These are phyloP conservation scores for Phyllotreta striolata DNA, from an alignment of 2,888 invertebrate genomes.

Conservation along the genomic window DNA sequence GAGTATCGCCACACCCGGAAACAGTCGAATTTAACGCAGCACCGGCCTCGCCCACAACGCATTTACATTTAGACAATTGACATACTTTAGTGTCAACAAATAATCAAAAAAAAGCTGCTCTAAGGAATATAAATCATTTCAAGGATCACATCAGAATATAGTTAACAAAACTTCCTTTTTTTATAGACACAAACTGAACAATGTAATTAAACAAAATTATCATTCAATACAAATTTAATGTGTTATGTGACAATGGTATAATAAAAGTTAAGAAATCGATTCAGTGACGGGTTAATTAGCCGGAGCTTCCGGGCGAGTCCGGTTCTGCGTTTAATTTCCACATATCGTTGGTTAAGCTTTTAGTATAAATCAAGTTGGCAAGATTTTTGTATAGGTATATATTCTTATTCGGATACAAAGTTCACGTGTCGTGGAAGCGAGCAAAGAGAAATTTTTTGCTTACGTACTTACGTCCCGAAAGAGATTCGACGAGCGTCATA, in stretches of 20 bases:
- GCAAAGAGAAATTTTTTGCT: constrained; percentile 26
- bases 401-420: constrained; percentile 23
- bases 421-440: constrained; percentile 25
- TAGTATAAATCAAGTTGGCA: constrained; percentile 30
- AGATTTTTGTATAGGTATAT: constrained; percentile 16
- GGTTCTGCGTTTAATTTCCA: constrained; percentile 19
- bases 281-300: too few relatives aligned
- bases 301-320: constrained; percentile 1
- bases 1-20: constrained; percentile 32
- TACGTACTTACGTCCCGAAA: constrained; percentile 10
- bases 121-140: too few relatives aligned
- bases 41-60: not conserved
- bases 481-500: constrained; percentile 7
- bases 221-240: not conserved
- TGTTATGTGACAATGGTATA: not conserved
- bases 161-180: too few relatives aligned
- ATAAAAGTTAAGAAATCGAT: not conserved
- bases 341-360: constrained; percentile 26
- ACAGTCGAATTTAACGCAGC: constrained; percentile 10
- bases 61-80: too few relatives aligned
- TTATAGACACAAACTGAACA: too few relatives aligned
- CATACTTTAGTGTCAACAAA: not conserved
- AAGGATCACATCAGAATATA: too few relatives aligned
- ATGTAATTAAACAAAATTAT: not conserved
- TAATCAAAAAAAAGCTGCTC: not conserved